Conservation (phyloP, 1,140 invertebrate genomes). For the Magallana gigas region DNA sequence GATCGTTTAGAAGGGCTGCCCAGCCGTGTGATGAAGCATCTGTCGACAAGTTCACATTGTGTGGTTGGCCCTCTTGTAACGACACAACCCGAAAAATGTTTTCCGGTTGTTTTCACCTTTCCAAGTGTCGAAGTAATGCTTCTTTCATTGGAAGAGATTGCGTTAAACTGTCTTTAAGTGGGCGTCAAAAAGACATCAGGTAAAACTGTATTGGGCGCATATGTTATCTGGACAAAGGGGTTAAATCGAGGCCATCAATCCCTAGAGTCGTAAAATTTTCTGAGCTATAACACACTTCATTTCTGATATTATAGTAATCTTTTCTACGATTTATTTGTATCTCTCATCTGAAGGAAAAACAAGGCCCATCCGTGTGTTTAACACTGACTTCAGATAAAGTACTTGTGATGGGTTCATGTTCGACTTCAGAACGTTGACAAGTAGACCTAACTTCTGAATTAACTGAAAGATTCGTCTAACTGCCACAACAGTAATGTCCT, state of each 20-base stretch:
- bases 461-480: not conserved
- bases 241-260: conserved; percentile 41
- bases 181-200: conserved; percentile 40
- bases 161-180: not conserved
- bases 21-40: conserved; percentile 39
- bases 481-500: not conserved
- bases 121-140: not conserved
- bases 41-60: conserved; percentile 18
- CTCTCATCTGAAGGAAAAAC: not conserved
- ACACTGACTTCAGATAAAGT: not conserved
- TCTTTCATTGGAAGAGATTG: not conserved
- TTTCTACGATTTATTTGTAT: not conserved
- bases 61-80: not conserved
- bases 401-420: conserved; percentile 1
- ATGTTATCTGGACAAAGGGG: conserved; percentile 25
- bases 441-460: not conserved
- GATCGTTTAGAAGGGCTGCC: conserved; percentile 12
- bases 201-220: conserved; percentile 48
- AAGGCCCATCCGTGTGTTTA: not conserved
- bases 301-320: not conserved
- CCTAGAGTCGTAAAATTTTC: conserved; percentile 2
- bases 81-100: conserved; percentile 35
- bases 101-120: conserved; percentile 16
- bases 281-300: not conserved
- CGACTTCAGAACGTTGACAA: conserved; percentile 26